Percentiles rank a stretch among this genome's conserved stretches.
Conservation (phyloP, 1,140 invertebrate species). For the Agrypnia vestita region DNA sequence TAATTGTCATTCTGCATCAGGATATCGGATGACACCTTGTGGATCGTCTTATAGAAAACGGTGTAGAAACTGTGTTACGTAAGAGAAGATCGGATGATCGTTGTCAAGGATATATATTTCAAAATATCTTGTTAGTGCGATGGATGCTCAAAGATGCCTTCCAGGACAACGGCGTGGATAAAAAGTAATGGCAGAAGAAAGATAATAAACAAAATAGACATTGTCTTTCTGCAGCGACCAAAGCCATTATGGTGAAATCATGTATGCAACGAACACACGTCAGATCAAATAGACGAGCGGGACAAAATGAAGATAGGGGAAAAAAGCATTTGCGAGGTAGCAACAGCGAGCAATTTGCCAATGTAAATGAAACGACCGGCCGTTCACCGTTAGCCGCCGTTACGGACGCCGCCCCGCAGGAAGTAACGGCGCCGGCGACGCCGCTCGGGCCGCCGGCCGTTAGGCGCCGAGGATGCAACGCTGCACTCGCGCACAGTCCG, state of each 20-base stretch:
- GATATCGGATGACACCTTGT: no score
- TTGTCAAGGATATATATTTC: no score
- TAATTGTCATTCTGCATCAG: no score
- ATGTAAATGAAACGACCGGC: constrained; percentile 60
- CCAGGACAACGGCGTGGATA: no score
- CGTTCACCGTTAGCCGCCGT: constrained; percentile 41
- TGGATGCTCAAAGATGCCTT: no score
- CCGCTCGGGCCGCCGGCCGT: background rate
- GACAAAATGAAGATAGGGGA: constrained; percentile 14
- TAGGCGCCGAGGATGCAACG: background rate
- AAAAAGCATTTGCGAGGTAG: background rate
- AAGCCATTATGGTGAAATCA: background rate
- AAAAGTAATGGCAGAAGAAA: no score
- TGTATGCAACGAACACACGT: constrained; percentile 3
- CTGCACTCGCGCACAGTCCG: background rate
- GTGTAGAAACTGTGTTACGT: no score
- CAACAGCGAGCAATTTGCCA: constrained; percentile 56
- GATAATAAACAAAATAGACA: no score
- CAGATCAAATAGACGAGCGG: constrained; percentile 5
- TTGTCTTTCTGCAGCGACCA: no score
- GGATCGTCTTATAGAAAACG: no score
- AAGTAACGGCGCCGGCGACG: constrained; percentile 18
- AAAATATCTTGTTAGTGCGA: no score
- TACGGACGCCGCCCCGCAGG: constrained; percentile 18
- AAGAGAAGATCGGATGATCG: no score